A percentile compares a stretch with the other conserved stretches of the same genome.
Conservation (phyloP, 2,113 vertebrate genomes). For the Phaethon lepturus region DNA sequence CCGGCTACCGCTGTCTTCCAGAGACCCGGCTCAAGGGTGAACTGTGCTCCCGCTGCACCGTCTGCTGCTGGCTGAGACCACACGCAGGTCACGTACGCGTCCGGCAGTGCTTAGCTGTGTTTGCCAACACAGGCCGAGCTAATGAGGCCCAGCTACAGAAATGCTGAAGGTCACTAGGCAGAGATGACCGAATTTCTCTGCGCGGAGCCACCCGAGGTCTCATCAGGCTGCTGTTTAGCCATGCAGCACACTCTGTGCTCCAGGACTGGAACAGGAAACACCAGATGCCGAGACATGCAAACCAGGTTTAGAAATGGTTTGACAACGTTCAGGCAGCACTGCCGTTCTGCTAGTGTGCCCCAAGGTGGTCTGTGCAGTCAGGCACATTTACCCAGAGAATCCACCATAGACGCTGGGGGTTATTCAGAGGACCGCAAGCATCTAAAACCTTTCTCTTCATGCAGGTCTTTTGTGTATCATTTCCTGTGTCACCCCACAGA, state of each 20-base stretch:
- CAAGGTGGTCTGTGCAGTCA: not conserved
- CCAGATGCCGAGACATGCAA: constrained; percentile 61
- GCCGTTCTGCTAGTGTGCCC: not conserved
- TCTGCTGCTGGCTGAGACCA: not conserved
- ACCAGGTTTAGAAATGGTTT: not conserved
- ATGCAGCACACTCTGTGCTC: not conserved
- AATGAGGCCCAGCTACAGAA: not conserved
- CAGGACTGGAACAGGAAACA: constrained; percentile 49
- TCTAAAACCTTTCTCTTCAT: not conserved
- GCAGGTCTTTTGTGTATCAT: not conserved
- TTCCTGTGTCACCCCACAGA: not conserved
- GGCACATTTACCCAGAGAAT: not conserved
- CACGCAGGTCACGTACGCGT: rapidly evolving
- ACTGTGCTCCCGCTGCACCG: not conserved
- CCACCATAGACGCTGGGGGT: not conserved
- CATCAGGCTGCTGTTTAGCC: not conserved
- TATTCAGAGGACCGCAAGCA: not conserved
- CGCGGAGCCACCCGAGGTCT: not conserved
- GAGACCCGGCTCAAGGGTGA: rapidly evolving
- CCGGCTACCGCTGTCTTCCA: rapidly evolving
- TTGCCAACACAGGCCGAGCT: not conserved
- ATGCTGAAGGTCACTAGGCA: not conserved
- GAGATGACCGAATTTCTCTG: not conserved
- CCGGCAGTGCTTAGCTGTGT: not conserved
- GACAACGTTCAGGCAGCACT: not conserved